These are phyloP conservation scores for Drosophila koepferae DNA, from an alignment of 2,888 invertebrate genomes.

Conservation along the genomic window DNA sequence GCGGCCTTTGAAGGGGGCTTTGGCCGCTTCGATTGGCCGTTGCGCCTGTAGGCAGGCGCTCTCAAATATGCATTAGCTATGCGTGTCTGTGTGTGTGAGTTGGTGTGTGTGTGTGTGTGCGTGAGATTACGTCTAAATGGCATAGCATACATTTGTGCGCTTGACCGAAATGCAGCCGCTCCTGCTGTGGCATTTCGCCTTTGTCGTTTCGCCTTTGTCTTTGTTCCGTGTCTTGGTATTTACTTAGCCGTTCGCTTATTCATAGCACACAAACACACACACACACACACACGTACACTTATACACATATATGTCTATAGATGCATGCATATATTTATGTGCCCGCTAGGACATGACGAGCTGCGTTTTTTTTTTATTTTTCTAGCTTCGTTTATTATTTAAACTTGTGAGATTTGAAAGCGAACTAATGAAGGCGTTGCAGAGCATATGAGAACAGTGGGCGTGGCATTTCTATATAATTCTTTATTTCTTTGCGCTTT, in stretches of 20 bases:
- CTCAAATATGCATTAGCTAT: slow-evolving; percentile 43
- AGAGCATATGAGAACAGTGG: slow-evolving; percentile 2
- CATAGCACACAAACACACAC: slow-evolving; percentile 33
- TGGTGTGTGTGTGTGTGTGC: slow-evolving; percentile 23
- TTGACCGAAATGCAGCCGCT: slow-evolving; percentile 68
- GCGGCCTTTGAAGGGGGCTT: slow-evolving; percentile 35
- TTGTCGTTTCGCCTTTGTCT: slow-evolving; percentile 39
- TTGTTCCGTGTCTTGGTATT: slow-evolving; percentile 37
- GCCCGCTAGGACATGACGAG: slow-evolving; percentile 12
- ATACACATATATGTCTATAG: neutral
- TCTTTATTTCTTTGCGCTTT: slow-evolving; percentile 11
- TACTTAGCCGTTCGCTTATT: slow-evolving; percentile 50
- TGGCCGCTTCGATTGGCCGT: slow-evolving; percentile 63
- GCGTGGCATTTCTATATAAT: slow-evolving; percentile 5
- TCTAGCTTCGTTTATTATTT: slow-evolving; percentile 26
- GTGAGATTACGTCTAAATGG: slow-evolving; percentile 45
- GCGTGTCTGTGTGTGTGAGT: slow-evolving; percentile 16
- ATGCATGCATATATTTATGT: slow-evolving; percentile 27
- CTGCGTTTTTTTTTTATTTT: neutral
- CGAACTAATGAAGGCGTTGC: slow-evolving; percentile 51
- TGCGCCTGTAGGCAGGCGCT: slow-evolving; percentile 26
- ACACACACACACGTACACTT: slow-evolving; percentile 6
- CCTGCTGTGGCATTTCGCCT: slow-evolving; percentile 61
- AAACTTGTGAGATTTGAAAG: slow-evolving; percentile 60
- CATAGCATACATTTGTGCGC: slow-evolving; percentile 77